Base-by-base conservation (phyloP, 2,888 invertebrate species). In the Ornithoptera alexandrae region DNA sequence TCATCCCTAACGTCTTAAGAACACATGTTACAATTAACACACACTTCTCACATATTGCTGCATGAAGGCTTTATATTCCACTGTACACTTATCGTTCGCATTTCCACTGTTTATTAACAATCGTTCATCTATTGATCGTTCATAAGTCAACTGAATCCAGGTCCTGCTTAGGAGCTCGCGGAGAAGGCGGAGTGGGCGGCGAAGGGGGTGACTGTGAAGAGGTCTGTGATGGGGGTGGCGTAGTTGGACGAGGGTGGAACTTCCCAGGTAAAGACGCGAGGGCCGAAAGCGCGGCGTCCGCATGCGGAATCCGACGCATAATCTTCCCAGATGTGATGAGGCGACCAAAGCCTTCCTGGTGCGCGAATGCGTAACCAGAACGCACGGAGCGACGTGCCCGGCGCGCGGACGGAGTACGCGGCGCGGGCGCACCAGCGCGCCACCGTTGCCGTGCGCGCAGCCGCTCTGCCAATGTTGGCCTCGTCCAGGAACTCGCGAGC, bases 301-400 rank as follows among this genome's bases (percentile, higher is more conserved):
- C 93, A 86, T 96, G 96, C 68, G 96, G 96, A 85, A 96, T 92
- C 84, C 96, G 96, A 18, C 90, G 88, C 98, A 98, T 98, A 82
- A 98, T 98, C 91, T 98, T 98, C 72, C 98, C 99, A 64, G 98
- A 98, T 17, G 98, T 99, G 85, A 99, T 99, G 78, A 99, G 96
- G 24, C 98, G 95, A 63, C 98, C 98, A 89, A 98, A 99, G 78
- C 98, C 98, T 93, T 98, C 97, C 90, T 98, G 98, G 92, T 99
- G 99, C 70, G 99, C 98, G 93, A 99, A 99, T 15, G 99, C 99
- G 92, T 99, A 90, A 22, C 99, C 99, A 17, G 98, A 98, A 70
- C 99, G 96, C 74, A 99, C 94, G 46, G 98, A 98, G 79, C 98
- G 95, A 56, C 99, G 94, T 71, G 97, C 97, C 79, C 98, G 95